Evolutionary conservation across 2,797 vertebrate species (phyloP), one percentile per base, ranked within the genome.

Genomic region (Malurus leucopterus): DNA sequence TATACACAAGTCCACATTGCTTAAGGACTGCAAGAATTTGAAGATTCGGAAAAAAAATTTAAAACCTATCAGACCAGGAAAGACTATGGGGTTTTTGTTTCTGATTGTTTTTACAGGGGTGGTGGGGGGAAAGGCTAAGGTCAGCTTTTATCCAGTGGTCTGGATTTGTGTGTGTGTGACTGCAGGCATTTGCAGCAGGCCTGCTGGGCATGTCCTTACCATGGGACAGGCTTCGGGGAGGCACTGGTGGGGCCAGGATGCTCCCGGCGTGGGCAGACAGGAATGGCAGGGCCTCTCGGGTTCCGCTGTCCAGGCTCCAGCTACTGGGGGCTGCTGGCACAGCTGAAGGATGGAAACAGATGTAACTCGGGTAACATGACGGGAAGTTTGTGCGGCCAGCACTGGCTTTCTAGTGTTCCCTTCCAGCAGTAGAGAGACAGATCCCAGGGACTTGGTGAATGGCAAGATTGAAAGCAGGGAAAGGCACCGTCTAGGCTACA

Each of bases 251-350:
- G 95, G 98, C 98, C 94, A 98, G 97, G 89, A 97, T 97, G 88
- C 96, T 98, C 96, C 98, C 98, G 94, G 96, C 96, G 65, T 98
- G 98, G 87, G 98, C 95, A 53, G 98, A 97, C 91, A 98, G 97
- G 97, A 98, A 98, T 84, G 98, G 98, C 94, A 98, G 97, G 61
- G 97, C 96, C 90, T 99, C 98, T 93, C 96, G 97, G 95, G 98
- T 98, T 63, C 98, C 98, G 38, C 98, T 99, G 96, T 99, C 99
- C 96, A 99, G 97, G 97, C 98, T 99, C 99, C 99, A 99, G 97
- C 98, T 99, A 96, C 98, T 98, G 94, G 98, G 98, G 71, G 98
- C 95, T 90, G 97, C 98, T 91, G 99, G 98, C 96, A 99, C 98
- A 80, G 97, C 98, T 99, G 96, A 94, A 89, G 96, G 93, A 95